Conservation (phyloP, 2,888 invertebrate species). For the Gastrophysa polygoni region DNA sequence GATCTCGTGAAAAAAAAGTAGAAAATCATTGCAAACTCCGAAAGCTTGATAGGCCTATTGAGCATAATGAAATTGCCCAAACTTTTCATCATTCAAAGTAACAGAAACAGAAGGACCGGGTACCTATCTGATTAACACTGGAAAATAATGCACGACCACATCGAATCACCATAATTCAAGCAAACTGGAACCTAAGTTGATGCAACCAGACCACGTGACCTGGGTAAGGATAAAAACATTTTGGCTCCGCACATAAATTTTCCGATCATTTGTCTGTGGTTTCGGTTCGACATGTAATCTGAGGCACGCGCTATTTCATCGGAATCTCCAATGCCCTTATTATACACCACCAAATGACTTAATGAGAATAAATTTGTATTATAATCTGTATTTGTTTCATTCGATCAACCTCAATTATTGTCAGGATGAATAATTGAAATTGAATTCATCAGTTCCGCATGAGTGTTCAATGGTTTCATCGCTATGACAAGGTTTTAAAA, state of each 20-base stretch:
- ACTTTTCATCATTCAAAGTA: background rate
- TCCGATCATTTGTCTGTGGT: background rate
- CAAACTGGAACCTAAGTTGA: background rate
- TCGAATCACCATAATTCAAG: background rate
- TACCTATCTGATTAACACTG: background rate
- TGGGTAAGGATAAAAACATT: background rate
- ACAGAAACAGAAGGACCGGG: background rate
- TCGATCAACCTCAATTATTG: background rate
- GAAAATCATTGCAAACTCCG: too few relatives aligned
- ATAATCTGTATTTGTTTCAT: background rate
- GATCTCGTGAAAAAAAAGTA: too few relatives aligned
- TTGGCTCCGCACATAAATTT: background rate
- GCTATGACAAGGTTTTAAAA: background rate
- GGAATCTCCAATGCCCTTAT: background rate
- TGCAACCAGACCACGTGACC: background rate
- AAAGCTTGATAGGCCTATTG: too few relatives aligned
- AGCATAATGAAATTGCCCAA: too few relatives aligned
- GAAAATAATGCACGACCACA: background rate
- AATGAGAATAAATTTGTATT: constrained; percentile 1
- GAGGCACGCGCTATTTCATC: background rate
- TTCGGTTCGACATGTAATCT: background rate
- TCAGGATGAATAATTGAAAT: background rate
- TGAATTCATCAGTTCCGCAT: background rate
- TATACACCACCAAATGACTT: background rate
- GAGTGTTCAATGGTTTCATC: background rate